Percentiles rank a stretch among this genome's conserved stretches.
Evolutionary conservation across 1,140 invertebrate genomes (phyloP).

Genomic region (Phenacoccus solenopsis): DNA sequence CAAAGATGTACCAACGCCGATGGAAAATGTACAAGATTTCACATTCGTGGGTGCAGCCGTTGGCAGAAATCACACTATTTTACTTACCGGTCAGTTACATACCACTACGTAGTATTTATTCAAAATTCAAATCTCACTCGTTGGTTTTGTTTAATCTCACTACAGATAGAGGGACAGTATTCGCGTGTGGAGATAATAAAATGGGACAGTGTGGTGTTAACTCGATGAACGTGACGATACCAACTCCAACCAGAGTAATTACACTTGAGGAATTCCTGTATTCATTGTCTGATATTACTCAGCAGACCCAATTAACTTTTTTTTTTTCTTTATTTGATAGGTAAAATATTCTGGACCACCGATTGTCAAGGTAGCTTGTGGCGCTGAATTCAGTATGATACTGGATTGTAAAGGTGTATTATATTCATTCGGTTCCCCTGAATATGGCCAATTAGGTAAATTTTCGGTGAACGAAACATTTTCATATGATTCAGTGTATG

Average conservation of each 20-base stretch:
- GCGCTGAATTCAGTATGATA: conserved; percentile 83
- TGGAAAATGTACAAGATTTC: conserved; percentile 57
- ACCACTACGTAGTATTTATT: background rate
- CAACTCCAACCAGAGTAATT: conserved; percentile 62
- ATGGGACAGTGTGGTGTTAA: conserved; percentile 79
- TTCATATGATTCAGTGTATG: too few species aligned
- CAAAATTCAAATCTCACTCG: background rate
- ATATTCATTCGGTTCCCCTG: conserved; percentile 82
- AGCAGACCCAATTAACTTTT: too few species aligned
- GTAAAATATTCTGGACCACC: conserved; percentile 51
- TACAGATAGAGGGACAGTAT: conserved; percentile 67
- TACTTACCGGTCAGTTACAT: conserved; percentile 59
- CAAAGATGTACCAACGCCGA: conserved; percentile 57
- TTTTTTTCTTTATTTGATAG: conserved; percentile 25
- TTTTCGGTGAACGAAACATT: background rate
- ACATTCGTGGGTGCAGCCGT: conserved; percentile 75
- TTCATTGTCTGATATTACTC: too few species aligned
- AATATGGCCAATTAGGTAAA: conserved; percentile 75
- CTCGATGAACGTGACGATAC: conserved; percentile 46
- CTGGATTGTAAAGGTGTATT: conserved; percentile 75
- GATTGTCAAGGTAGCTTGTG: conserved; percentile 73
- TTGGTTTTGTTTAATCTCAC: background rate
- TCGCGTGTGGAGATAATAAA: conserved; percentile 79
- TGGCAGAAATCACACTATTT: conserved; percentile 75
- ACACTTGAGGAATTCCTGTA: too few species aligned